These are phyloP conservation scores for Gorsachius magnificus DNA, from an alignment of 2,797 vertebrate genomes.

Conservation along the genomic window DNA sequence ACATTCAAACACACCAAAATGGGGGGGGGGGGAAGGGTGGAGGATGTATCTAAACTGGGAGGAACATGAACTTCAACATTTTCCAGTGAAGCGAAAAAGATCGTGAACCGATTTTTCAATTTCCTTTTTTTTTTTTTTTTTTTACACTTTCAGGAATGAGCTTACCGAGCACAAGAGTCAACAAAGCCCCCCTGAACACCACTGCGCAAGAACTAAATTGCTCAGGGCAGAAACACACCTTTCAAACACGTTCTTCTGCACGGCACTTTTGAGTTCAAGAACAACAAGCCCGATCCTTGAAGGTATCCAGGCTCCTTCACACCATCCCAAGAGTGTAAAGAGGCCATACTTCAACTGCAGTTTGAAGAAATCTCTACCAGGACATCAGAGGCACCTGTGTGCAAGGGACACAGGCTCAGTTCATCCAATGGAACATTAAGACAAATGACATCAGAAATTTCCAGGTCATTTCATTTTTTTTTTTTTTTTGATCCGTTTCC, in stretches of 20 bases:
- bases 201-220: background rate
- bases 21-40: background rate
- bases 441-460: slow-evolving; percentile 32
- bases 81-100: background rate
- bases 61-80: background rate
- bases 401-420: background rate
- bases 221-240: background rate
- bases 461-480: slow-evolving; percentile 6
- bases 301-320: background rate
- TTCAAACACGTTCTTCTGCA: background rate
- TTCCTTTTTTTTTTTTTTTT: background rate
- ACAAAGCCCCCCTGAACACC: background rate
- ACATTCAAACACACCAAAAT: slow-evolving; percentile 25
- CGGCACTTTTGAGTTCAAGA: background rate
- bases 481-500: slow-evolving; percentile 40
- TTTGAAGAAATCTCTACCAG: background rate
- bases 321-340: background rate
- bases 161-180: background rate
- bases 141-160: background rate
- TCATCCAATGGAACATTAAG: background rate
- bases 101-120: background rate
- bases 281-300: background rate
- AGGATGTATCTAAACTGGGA: background rate
- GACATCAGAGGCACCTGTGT: background rate
- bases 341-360: background rate